Base-by-base conservation (phyloP, 1,140 invertebrate genomes). In the Anadara kagoshimensis region DNA sequence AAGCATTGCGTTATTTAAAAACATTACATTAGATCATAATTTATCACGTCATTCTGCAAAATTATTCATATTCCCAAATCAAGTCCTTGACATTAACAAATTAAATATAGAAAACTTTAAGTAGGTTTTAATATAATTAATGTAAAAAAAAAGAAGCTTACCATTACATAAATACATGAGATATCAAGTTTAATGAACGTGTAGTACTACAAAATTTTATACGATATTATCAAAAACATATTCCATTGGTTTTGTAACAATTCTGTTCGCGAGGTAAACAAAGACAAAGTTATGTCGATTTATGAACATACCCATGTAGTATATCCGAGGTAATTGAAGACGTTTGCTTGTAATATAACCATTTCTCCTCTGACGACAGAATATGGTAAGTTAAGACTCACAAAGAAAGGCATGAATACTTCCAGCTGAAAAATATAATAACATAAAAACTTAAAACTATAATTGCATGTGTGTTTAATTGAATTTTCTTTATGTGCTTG, bases 331-430 rank as follows among this genome's bases (percentile, higher is more conserved):
- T 98, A 97, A 89, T 98, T 99, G 88, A 96, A 96, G 7, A 99
- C 93, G 24, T 97, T 93, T 22, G 96, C 94, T 66, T 98, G 94
- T 68, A 98, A 91, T 0, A 95, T 94, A 53, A 99, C 91, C 24
- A 95, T 93, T 91, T 99, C 98, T 70, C 96, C 97, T 63, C 94
- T 92, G 73, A 96, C 94, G 1, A 99, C 93, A 0, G 94, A 94
- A 82, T 97, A 96, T 0, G 98, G 98, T 11, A 99, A 90, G 83
- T 95, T 94, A 18, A 97, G 86, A 3, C 93, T 93, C 41, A 97
- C 91, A 83, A 97, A 97, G 89, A 98, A 98, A 7, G 94, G 94
- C 81, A 95, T 93, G 84, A 96, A 96, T 0, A 97, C 95, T 84
- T 92, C 93, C 36, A 98, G 88, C 92, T 94, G 75, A 69, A 87